These are phyloP conservation scores for Nephrotoma guestfalica DNA, from an alignment of 2,888 invertebrate genomes.

Conservation along the genomic window DNA sequence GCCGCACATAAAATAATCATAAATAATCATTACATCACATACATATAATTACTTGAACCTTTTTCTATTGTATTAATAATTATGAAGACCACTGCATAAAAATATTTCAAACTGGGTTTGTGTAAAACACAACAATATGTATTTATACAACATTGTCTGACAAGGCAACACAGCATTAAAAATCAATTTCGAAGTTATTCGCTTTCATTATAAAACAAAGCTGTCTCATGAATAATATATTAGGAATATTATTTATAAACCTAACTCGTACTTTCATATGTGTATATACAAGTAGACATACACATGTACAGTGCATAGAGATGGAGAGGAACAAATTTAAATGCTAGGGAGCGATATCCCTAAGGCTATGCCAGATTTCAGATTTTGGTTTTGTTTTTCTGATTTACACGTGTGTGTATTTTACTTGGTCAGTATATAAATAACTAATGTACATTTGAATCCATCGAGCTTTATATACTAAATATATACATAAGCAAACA, in stretches of 20 bases:
- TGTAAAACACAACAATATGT: no score
- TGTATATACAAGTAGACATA: background rate
- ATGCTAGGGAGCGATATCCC: background rate
- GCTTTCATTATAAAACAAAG: background rate
- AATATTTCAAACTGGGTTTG: no score
- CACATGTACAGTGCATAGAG: background rate
- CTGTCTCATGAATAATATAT: background rate
- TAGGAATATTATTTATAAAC: background rate
- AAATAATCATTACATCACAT: no score
- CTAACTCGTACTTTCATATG: background rate
- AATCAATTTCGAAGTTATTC: background rate
- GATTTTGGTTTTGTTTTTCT: background rate
- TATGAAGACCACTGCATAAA: no score
- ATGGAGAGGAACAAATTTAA: background rate
- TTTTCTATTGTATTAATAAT: no score
- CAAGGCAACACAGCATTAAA: background rate
- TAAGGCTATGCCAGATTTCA: background rate
- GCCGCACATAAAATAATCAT: no score
- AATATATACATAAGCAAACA: background rate
- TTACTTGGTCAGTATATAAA: background rate
- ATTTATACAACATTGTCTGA: background rate
- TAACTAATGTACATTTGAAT: background rate
- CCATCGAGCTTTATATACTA: background rate
- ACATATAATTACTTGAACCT: no score
- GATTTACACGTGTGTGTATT: background rate